phyloP scores from a whole-genome alignment of 2,113 vertebrate genomes.

The Lamprotornis superbus region DNA sequence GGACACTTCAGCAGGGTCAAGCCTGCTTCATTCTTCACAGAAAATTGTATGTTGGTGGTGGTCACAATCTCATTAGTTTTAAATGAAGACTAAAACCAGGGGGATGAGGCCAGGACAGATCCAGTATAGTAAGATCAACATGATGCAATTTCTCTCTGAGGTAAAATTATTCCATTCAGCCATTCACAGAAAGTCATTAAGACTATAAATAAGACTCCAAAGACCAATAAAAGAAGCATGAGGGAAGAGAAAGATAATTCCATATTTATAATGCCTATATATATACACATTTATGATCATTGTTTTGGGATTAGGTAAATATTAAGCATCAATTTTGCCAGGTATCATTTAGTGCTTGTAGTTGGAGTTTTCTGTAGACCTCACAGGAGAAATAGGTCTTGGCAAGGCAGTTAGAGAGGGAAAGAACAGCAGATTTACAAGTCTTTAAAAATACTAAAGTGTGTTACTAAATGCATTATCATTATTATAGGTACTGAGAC shows the following conservation, averaged over 20 bases:
- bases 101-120: neutral
- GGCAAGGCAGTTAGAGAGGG: neutral
- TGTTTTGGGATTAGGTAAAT: conserved; percentile 13
- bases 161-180: neutral
- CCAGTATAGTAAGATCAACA: neutral
- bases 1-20: neutral
- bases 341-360: neutral
- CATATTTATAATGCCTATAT: neutral
- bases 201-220: conserved; percentile 23
- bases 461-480: neutral
- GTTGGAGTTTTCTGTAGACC: neutral
- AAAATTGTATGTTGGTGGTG: neutral
- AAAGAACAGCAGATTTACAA: neutral
- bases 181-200: conserved; percentile 2
- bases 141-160: conserved; percentile 12
- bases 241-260: neutral
- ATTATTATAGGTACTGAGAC: neutral
- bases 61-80: neutral
- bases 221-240: conserved; percentile 12
- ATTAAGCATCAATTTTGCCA: neutral
- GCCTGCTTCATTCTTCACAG: neutral
- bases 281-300: neutral
- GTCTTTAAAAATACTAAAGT: neutral
- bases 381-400: neutral
- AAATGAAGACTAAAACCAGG: conserved; percentile 7